These are phyloP conservation scores for Andricus grossulariae DNA, from an alignment of 1,140 invertebrate genomes.

Conservation along the genomic window DNA sequence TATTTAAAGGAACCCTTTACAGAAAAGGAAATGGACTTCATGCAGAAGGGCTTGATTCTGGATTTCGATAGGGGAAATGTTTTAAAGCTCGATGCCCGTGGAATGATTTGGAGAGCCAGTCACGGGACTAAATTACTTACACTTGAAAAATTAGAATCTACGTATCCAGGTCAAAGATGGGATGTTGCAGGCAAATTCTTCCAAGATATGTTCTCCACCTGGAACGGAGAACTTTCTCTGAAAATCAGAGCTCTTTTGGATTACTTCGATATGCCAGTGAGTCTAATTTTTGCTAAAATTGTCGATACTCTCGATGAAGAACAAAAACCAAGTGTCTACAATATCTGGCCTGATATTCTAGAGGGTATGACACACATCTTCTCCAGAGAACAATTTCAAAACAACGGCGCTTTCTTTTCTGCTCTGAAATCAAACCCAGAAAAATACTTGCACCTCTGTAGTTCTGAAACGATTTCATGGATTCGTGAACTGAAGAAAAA, in stretches of 20 bases:
- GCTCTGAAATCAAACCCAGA: conserved; percentile 79
- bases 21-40: conserved; percentile 79
- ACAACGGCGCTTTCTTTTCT: conserved; percentile 80
- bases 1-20: conserved; percentile 76
- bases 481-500: conserved; percentile 77
- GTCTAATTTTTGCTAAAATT: conserved; percentile 83
- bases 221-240: conserved; percentile 79
- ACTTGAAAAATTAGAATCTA: conserved; percentile 77
- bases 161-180: conserved; percentile 81
- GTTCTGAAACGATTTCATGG: conserved; percentile 80
- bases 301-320: conserved; percentile 83
- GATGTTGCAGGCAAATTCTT: conserved; percentile 76
- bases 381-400: conserved; percentile 78
- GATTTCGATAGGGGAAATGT: conserved; percentile 86
- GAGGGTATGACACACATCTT: conserved; percentile 81
- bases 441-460: conserved; percentile 81
- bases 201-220: conserved; percentile 78
- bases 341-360: conserved; percentile 84
- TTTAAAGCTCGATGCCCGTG: conserved; percentile 80
- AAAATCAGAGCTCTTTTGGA: conserved; percentile 83
- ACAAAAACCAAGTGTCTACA: conserved; percentile 61
- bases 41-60: conserved; percentile 86
- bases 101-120: conserved; percentile 80
- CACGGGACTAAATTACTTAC: conserved; percentile 83
- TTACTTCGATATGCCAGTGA: conserved; percentile 85